Evolutionary conservation across 2,888 invertebrate genomes (phyloP).

Genomic region (Pocota personata): DNA sequence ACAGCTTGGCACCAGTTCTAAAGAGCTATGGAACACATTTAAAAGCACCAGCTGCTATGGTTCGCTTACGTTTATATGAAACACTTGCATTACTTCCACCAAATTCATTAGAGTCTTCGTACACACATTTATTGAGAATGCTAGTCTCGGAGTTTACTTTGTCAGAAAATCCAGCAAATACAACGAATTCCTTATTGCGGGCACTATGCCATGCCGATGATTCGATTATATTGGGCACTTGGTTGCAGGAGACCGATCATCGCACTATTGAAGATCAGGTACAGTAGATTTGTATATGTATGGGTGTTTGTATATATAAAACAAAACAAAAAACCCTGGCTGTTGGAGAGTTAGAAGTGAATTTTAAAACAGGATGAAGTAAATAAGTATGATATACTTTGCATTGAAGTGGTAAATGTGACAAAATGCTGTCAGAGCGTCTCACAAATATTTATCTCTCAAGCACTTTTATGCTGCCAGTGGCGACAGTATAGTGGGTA

Average conservation of each 20-base stretch:
- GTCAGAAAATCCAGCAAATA: constrained; percentile 96
- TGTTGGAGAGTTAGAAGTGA: background rate
- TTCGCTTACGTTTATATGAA: constrained; percentile 95
- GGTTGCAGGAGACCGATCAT: constrained; percentile 98
- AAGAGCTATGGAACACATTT: constrained; percentile 95
- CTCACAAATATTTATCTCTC: too few species aligned
- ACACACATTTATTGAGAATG: constrained; percentile 94
- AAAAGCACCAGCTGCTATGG: constrained; percentile 97
- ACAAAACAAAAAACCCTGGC: background rate
- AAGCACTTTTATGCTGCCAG: too few species aligned
- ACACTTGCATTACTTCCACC: constrained; percentile 91
- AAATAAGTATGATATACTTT: too few species aligned
- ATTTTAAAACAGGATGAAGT: background rate
- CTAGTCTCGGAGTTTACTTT: constrained; percentile 97
- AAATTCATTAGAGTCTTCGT: constrained; percentile 91
- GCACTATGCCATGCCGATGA: constrained; percentile 94
- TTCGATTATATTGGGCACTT: constrained; percentile 95
- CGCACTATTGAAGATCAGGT: constrained; percentile 99
- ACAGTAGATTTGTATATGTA: constrained; percentile 74
- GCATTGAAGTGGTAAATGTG: too few species aligned
- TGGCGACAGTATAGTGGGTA: too few species aligned
- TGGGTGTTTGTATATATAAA: background rate
- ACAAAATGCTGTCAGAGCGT: too few species aligned
- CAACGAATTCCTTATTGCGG: constrained; percentile 92
- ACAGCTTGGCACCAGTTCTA: constrained; percentile 91